phyloP scores from a whole-genome alignment of 2,888 invertebrate genomes.

The Leptinotarsa juncta region DNA sequence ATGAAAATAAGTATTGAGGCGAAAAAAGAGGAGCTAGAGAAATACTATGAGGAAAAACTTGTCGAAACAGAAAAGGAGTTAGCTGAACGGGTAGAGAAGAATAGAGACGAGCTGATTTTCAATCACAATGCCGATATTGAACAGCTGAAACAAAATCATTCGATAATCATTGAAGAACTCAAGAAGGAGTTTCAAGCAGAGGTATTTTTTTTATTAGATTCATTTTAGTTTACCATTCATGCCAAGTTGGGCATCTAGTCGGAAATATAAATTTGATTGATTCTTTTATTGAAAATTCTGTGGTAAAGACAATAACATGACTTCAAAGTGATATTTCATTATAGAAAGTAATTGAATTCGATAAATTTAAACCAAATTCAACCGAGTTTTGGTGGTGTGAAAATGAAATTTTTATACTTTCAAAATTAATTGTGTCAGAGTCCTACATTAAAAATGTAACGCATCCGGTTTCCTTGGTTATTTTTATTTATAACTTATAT shows the following conservation, averaged over 20 bases:
- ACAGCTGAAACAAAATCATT: conserved; percentile 71
- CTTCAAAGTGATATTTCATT: no score
- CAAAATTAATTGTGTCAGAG: no score
- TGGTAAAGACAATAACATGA: no score
- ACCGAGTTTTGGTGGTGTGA: no score
- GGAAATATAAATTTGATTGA: no score
- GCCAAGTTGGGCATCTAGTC: no score
- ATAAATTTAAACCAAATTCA: no score
- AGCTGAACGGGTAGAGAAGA: conserved; percentile 64
- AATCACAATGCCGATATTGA: conserved; percentile 70
- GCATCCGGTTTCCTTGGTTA: no score
- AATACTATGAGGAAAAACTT: conserved; percentile 67
- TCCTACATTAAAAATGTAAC: no score
- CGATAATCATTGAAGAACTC: conserved; percentile 71
- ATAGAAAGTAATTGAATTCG: no score
- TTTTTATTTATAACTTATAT: no score
- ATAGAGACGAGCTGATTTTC: conserved; percentile 68
- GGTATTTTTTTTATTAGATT: conserved; percentile 60
- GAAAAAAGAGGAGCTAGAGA: conserved; percentile 65
- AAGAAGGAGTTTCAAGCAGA: conserved; percentile 75
- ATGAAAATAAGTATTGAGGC: conserved; percentile 57
- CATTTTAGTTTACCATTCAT: conserved; percentile 7
- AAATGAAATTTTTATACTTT: no score
- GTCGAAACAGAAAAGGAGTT: conserved; percentile 69
- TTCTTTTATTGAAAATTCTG: not conserved